Evolutionary conservation across 1,140 invertebrate genomes (phyloP).

Genomic region (Diabrotica virgifera): DNA sequence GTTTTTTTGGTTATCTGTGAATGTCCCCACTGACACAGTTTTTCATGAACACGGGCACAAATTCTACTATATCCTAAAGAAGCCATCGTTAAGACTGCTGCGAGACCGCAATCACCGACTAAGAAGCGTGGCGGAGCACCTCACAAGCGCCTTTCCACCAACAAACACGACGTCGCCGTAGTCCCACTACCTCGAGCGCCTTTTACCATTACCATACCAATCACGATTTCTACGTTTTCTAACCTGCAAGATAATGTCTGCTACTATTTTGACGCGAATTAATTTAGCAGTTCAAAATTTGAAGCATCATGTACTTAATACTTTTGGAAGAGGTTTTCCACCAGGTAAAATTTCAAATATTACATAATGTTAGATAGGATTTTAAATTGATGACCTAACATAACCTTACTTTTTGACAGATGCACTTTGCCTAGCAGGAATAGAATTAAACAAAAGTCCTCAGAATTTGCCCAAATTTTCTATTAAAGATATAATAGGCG

Average conservation of each 20-base stretch:
- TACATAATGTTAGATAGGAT: slow-evolving; percentile 36
- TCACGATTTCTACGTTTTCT: background rate
- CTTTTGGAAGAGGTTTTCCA: slow-evolving; percentile 48
- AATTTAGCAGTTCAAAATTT: slow-evolving; percentile 40
- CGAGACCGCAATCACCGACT: slow-evolving; percentile 36
- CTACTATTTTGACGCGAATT: slow-evolving; percentile 41
- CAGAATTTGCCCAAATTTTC: slow-evolving; percentile 23
- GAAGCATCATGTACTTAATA: slow-evolving; percentile 42
- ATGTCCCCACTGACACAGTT: slow-evolving; percentile 72
- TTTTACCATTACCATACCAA: background rate
- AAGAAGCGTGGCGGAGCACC: slow-evolving; percentile 12
- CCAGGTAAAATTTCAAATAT: slow-evolving; percentile 46
- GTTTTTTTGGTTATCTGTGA: slow-evolving; percentile 59
- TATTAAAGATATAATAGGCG: slow-evolving; percentile 61
- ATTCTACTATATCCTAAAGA: slow-evolving; percentile 73
- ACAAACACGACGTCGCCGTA: slow-evolving; percentile 11
- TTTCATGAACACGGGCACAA: slow-evolving; percentile 71
- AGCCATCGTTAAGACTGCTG: slow-evolving; percentile 71
- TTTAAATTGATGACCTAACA: slow-evolving; percentile 17
- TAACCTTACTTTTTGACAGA: slow-evolving; percentile 46
- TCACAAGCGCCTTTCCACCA: slow-evolving; percentile 8
- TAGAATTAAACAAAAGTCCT: slow-evolving; percentile 37
- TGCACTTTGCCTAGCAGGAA: slow-evolving; percentile 37
- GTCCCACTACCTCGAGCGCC: slow-evolving; percentile 20
- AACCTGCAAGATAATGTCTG: slow-evolving; percentile 15